Base-by-base conservation (phyloP, 2,888 invertebrate species). In the Folsomia candida region DNA sequence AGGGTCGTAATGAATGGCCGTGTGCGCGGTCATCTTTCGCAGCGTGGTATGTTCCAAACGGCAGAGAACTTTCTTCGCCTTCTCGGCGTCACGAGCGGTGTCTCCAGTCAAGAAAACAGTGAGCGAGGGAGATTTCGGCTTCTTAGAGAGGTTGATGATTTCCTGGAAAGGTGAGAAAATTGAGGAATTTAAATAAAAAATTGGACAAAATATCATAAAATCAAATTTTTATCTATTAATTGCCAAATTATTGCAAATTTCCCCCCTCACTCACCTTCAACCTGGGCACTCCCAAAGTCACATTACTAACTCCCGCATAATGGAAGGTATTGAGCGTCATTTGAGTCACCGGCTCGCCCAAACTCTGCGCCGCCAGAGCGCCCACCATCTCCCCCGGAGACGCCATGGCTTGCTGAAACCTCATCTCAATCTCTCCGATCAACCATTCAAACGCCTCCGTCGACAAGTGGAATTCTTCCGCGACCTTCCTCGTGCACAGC, bases 311-410 rank as follows among this genome's bases (percentile, higher is more conserved):
- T 88, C 99, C 99, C 85, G 99, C 99, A 85, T 97, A 99, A 87
- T 99, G 99, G 91, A 99, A 99, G 87, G 99, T 99, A 85, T 99
- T 99, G 83, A 99, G 86, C 83, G 97, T 97, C 97, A 97, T 97
- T 87, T 99, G 97, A 74, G 99, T 99, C 80, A 99, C 99, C 11
- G 99, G 99, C 83, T 99, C 99, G 81, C 99, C 99, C 27, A 99
- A 89, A 76, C 96, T 96, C 85, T 99, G 99, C 1, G 99, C 99
- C 64, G 99, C 99, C 78, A 99, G 84, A 0, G 99, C 97, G n/a
- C 99, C 99, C 1, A 99, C 98, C 99, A 99, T 99, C 85, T 99
- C 99, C 69, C 99, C 99, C 0, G 99, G 98, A 76, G 86, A 86
- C 6, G 83, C 86, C 86, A 95, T 97, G 0, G 98, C 96, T 84